phyloP scores from a whole-genome alignment of 2,797 vertebrate species.

The Tapirus indicus region DNA sequence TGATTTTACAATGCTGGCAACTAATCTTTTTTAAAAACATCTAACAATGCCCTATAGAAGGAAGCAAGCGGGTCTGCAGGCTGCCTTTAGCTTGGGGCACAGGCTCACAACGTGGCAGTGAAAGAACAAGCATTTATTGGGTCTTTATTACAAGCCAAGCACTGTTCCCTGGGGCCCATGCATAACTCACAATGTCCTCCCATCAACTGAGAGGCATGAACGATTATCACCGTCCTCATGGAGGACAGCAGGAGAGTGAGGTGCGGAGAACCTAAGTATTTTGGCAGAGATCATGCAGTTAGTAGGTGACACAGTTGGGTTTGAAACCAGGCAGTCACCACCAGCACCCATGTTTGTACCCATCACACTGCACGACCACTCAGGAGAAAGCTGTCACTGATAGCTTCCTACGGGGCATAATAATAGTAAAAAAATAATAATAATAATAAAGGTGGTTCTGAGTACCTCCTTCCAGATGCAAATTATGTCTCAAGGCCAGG shows the following conservation, averaged over 20 bases:
- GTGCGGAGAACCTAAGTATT: fast-evolving
- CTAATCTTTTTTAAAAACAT: not conserved
- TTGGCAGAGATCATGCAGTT: not conserved
- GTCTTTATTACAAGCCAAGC: not conserved
- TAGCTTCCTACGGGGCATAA: not conserved
- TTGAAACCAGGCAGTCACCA: not conserved
- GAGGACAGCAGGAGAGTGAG: not conserved
- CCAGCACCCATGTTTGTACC: no score
- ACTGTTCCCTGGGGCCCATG: not conserved
- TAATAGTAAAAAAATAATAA: not conserved
- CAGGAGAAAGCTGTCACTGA: not conserved
- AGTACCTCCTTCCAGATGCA: not conserved
- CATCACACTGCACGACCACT: not conserved
- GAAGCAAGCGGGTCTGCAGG: not conserved
- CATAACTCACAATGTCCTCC: not conserved
- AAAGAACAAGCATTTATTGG: not conserved
- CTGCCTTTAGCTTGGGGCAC: not conserved
- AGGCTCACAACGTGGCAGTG: not conserved
- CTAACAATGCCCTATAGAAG: not conserved
- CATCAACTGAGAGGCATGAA: not conserved
- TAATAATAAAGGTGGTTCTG: not conserved
- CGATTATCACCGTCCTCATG: no score
- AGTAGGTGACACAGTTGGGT: not conserved
- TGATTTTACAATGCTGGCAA: not conserved
- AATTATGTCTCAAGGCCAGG: not conserved